These are phyloP conservation scores for Xylophagus ater DNA, from an alignment of 2,888 invertebrate species.

Conservation along the genomic window DNA sequence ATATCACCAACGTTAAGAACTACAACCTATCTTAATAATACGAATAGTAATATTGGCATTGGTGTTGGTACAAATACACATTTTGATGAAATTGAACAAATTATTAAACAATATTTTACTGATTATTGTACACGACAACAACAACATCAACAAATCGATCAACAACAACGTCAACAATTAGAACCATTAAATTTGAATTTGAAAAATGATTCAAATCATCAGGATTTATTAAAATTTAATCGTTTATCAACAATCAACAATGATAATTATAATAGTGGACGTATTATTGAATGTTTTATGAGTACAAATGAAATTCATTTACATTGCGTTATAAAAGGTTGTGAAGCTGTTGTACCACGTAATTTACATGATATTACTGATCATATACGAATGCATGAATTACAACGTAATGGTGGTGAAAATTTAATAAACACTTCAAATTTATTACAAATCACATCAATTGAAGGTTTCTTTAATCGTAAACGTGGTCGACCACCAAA, in stretches of 20 bases:
- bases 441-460: slow-evolving; percentile 46
- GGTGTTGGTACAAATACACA: no score
- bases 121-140: slow-evolving; percentile 18
- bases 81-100: slow-evolving; percentile 18
- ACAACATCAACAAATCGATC: slow-evolving; percentile 9
- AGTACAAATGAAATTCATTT: slow-evolving; percentile 18
- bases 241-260: background rate
- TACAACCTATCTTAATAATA: no score
- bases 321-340: slow-evolving; percentile 22
- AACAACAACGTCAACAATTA: slow-evolving; percentile 8
- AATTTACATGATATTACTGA: slow-evolving; percentile 21
- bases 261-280: no score
- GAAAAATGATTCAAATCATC: no score
- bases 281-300: slow-evolving; percentile 8
- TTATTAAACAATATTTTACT: slow-evolving; percentile 20
- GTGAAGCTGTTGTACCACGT: slow-evolving; percentile 21
- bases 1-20: no score
- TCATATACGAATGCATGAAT: slow-evolving; percentile 20
- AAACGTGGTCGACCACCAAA: slow-evolving; percentile 95
- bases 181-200: slow-evolving; percentile 18
- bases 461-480: slow-evolving; percentile 85
- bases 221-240: background rate
- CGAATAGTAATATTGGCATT: no score
- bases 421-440: slow-evolving; percentile 18
- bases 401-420: slow-evolving; percentile 16